Percentiles rank a stretch among this genome's conserved stretches.
Conservation (phyloP, 1,140 invertebrate genomes). For the Aphidius gifuensis region DNA sequence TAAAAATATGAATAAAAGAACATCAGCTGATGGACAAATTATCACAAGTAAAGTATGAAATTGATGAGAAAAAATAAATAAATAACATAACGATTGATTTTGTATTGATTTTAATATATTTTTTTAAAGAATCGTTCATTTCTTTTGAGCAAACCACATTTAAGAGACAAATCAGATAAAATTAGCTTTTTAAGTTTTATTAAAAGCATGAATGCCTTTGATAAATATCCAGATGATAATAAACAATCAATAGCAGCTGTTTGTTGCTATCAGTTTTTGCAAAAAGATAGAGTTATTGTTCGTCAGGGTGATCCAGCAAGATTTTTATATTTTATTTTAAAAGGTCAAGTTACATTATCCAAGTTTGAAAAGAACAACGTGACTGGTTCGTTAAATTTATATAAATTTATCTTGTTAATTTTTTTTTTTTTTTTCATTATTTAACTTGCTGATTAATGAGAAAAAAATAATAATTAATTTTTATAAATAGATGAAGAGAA, state of each 20-base stretch:
- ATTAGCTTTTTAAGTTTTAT: slow-evolving; percentile 32
- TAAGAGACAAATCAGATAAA: slow-evolving; percentile 29
- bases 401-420: neutral
- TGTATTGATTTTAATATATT: slow-evolving; percentile 17
- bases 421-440: slow-evolving; percentile 1
- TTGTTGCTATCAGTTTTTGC: slow-evolving; percentile 59
- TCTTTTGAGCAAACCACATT: slow-evolving; percentile 27
- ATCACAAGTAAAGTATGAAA: slow-evolving; percentile 48
- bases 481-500: slow-evolving; percentile 29
- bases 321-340: slow-evolving; percentile 61
- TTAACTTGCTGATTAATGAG: neutral
- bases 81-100: slow-evolving; percentile 5
- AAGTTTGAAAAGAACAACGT: slow-evolving; percentile 54
- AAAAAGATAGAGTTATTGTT: slow-evolving; percentile 56
- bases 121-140: slow-evolving; percentile 39
- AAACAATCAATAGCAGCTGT: slow-evolving; percentile 56
- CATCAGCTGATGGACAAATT: slow-evolving; percentile 51
- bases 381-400: slow-evolving; percentile 32
- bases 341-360: slow-evolving; percentile 56
- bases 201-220: slow-evolving; percentile 31
- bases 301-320: slow-evolving; percentile 58
- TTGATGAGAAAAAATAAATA: slow-evolving; percentile 9
- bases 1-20: slow-evolving; percentile 51
- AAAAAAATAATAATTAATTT: slow-evolving; percentile 7
- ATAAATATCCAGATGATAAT: slow-evolving; percentile 50